These are phyloP conservation scores for Callopanchax toddi DNA, from an alignment of 2,113 vertebrate species.

Conservation along the genomic window DNA sequence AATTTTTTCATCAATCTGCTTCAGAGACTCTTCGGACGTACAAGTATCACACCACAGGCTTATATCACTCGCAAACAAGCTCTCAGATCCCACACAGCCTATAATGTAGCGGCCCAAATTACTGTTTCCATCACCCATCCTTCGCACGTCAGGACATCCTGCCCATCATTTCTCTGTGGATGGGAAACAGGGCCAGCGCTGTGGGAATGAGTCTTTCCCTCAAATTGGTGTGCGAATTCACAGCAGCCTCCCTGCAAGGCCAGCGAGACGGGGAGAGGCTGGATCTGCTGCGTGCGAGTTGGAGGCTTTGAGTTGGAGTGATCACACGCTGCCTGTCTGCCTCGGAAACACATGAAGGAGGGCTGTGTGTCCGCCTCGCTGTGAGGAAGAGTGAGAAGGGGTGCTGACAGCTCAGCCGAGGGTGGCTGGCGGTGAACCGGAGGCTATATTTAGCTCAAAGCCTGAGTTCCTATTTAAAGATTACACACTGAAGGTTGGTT, in stretches of 20 bases:
- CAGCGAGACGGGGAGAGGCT: conserved; percentile 55
- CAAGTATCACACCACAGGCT: conserved; percentile 7
- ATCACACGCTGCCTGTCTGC: conserved; percentile 65
- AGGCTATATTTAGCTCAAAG: conserved; percentile 66
- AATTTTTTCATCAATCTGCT: background rate
- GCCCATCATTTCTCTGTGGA: conserved; percentile 53
- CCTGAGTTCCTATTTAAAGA: conserved; percentile 65
- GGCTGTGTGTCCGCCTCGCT: conserved; percentile 56
- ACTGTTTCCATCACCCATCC: conserved; percentile 61
- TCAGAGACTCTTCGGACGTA: conserved; percentile 3
- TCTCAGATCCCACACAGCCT: conserved; percentile 34
- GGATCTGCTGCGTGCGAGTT: conserved; percentile 45
- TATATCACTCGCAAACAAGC: conserved; percentile 14
- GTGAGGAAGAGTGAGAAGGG: conserved; percentile 63
- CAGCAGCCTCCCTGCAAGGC: conserved; percentile 58
- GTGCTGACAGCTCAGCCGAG: conserved; percentile 69
- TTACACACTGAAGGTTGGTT: conserved; percentile 37
- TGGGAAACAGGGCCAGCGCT: conserved; percentile 55
- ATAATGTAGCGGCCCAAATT: conserved; percentile 53
- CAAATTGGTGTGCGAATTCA: conserved; percentile 68
- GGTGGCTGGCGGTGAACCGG: conserved; percentile 55
- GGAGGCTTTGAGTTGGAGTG: conserved; percentile 55
- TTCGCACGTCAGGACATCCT: conserved; percentile 61
- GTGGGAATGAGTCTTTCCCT: conserved; percentile 57
- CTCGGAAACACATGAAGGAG: conserved; percentile 63